These are phyloP conservation scores for Tiliacea citrago DNA, from an alignment of 2,888 invertebrate genomes.

Conservation along the genomic window DNA sequence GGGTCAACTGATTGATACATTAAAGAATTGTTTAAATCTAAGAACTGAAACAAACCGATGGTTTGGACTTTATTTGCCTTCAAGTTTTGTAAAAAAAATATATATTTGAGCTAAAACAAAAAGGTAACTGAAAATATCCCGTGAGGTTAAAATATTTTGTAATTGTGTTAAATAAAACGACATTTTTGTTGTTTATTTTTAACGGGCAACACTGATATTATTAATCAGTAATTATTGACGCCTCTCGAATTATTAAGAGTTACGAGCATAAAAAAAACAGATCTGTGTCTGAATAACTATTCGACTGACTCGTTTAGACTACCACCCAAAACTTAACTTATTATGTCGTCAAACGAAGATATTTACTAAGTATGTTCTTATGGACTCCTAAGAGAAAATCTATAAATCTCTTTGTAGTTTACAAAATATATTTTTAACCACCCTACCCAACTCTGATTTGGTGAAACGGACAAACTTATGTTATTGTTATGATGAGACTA, in stretches of 20 bases:
- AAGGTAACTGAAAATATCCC: background rate
- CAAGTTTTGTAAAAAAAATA: background rate
- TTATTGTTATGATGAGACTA: background rate
- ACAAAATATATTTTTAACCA: background rate
- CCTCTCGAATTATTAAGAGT: background rate
- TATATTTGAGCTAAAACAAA: background rate
- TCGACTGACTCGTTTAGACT: background rate
- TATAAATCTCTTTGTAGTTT: background rate
- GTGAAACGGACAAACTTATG: background rate
- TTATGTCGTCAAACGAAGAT: background rate
- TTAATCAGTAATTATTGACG: background rate
- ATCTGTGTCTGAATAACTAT: background rate
- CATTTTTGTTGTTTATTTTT: background rate
- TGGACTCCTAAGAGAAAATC: too few relatives aligned
- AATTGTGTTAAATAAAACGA: background rate
- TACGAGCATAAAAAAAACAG: too few relatives aligned
- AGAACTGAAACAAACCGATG: background rate
- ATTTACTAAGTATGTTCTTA: background rate
- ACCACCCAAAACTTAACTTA: background rate
- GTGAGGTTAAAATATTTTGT: background rate
- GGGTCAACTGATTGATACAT: background rate
- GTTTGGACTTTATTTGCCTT: too few relatives aligned
- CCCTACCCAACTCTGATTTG: background rate
- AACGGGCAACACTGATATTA: background rate
- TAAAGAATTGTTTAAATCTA: background rate